Percentiles rank a stretch among this genome's conserved stretches.
Conservation (phyloP, 2,888 invertebrate species). For the Patella depressa region DNA sequence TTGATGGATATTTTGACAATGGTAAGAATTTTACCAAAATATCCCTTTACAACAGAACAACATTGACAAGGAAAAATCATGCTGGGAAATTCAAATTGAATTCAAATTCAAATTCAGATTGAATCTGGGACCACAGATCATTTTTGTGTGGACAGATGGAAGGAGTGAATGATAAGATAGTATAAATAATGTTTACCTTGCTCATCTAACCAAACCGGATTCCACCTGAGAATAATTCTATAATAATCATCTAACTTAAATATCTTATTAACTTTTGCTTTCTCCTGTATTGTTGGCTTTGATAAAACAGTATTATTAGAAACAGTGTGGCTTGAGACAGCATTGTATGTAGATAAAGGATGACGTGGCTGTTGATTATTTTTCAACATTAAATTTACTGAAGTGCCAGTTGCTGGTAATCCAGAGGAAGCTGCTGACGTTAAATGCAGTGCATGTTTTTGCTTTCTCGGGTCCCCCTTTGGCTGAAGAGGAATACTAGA, state of each 20-base stretch:
- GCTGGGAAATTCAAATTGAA: too few species aligned
- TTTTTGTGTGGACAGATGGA: too few species aligned
- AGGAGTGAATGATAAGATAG: too few species aligned
- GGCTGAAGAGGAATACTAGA: background rate
- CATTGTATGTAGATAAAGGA: background rate
- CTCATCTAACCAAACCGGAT: slow-evolving; percentile 49
- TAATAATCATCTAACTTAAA: slow-evolving; percentile 35
- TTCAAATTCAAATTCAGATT: too few species aligned
- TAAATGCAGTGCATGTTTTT: background rate
- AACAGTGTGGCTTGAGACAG: background rate
- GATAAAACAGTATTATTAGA: background rate
- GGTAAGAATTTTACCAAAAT: too few species aligned
- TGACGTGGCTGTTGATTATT: slow-evolving; percentile 4
- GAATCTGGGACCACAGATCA: too few species aligned
- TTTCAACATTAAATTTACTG: background rate
- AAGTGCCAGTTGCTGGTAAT: background rate
- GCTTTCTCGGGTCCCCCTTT: background rate
- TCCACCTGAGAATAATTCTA: slow-evolving; percentile 47
- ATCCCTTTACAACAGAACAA: too few species aligned
- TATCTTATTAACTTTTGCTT: slow-evolving; percentile 3
- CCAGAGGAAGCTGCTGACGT: background rate
- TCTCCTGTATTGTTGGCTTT: slow-evolving; percentile 19
- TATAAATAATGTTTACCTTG: slow-evolving; percentile 36
- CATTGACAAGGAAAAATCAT: too few species aligned
- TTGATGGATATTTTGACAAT: too few species aligned